Conservation (phyloP, 2,797 vertebrate genomes). For the Sebastes hubbsi region DNA sequence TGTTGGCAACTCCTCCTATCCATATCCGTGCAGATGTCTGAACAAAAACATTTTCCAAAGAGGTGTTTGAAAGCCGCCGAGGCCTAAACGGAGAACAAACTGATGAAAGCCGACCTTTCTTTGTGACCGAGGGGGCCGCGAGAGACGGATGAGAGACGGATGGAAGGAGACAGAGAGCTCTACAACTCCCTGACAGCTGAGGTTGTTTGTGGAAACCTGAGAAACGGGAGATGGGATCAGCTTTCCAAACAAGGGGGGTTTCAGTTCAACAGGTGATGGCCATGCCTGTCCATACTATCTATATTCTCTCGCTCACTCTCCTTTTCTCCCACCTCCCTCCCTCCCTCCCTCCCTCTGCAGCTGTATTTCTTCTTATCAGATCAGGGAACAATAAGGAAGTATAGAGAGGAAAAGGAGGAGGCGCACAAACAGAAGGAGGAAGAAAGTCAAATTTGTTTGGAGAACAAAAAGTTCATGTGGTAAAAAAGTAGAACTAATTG, state of each 20-base stretch:
- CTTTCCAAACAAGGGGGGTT: conserved; percentile 59
- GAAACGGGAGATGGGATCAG: conserved; percentile 44
- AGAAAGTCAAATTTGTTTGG: conserved; percentile 7
- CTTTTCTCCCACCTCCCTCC: background rate
- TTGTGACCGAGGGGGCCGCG: conserved; percentile 16
- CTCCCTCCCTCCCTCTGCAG: background rate
- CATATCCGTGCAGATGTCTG: background rate
- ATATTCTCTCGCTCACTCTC: background rate
- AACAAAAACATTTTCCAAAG: background rate
- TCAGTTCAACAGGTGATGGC: conserved; percentile 68
- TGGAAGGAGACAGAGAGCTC: conserved; percentile 39
- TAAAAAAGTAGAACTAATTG: background rate
- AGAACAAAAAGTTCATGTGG: background rate
- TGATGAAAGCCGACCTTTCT: conserved; percentile 47
- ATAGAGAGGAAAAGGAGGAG: conserved; percentile 29
- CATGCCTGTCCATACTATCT: conserved; percentile 12
- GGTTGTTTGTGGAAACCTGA: conserved; percentile 66
- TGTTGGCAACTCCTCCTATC: background rate
- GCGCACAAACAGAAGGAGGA: conserved; percentile 3
- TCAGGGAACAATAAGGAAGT: conserved; percentile 15
- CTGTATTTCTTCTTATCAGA: conserved; percentile 42
- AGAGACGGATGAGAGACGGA: conserved; percentile 40
- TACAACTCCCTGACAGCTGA: conserved; percentile 63
- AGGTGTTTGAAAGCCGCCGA: conserved; percentile 11
- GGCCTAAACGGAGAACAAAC: conserved; percentile 24